Base-by-base conservation (phyloP, 2,797 vertebrate species). In the Lithobates pipiens region DNA sequence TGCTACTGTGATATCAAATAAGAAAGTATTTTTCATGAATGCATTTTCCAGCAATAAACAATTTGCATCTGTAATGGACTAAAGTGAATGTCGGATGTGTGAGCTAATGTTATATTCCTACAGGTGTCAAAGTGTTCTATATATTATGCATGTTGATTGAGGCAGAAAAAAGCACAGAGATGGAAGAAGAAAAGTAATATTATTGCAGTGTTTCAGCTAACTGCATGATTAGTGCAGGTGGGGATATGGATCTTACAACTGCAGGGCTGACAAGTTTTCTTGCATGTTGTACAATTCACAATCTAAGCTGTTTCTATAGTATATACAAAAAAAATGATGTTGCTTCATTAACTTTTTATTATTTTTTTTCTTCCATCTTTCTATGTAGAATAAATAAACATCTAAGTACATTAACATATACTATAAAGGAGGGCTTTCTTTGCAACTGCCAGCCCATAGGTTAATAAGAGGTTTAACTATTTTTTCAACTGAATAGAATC, bases 101-200 rank as follows among this genome's bases (percentile, higher is more conserved):
- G 87, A 89, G 80, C 63, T 74, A 73, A 88, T 21, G n/a, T 74
- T 89, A 23, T 27, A 23, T 74, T 89, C 69, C 80, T 88, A 82
- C 88, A 91, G 89, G 82, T 90, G 88, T 88, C 89, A 92, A 77
- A 85, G 89, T 89, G 76, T 88, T 83, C 76, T 85, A 32, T 88
- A 71, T 83, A 86, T 92, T 91, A 89, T 21, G 87, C 89, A 90
- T 89, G 86, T 87, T 90, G 86, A 92, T 92, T 91, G 89, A 77
- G 80, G 88, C 88, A 88, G 68, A 29, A 84, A 88, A 87, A 90
- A 89, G 88, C 85, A 86, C 85, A 88, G 29, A 81, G 63, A 86
- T 79, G 86, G 34, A 87, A 85, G 44, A 89, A 63, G 23, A 74
- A 80, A 69, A 89, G 68, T 87, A 90, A 73, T 86, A 88, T 72